These are phyloP conservation scores for Amazona vittata DNA, from an alignment of 2,113 vertebrate genomes.

Conservation along the genomic window DNA sequence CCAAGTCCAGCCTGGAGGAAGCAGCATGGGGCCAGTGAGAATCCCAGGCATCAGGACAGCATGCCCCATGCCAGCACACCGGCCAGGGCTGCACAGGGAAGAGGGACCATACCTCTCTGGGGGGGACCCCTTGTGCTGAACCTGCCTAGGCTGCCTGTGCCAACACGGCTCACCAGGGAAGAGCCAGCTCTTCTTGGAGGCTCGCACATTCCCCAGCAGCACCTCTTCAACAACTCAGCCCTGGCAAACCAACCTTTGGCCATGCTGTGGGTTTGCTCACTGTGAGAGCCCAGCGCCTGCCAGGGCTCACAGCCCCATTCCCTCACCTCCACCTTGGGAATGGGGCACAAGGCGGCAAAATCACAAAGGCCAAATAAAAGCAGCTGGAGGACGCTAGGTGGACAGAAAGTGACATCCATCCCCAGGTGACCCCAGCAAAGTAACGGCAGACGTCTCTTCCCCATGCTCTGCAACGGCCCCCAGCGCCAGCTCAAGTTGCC, in stretches of 20 bases:
- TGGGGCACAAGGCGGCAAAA: rapidly evolving
- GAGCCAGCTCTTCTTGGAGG: not conserved
- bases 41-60: not conserved
- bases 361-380: not conserved
- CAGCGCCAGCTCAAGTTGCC: not conserved
- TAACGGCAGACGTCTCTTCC: not conserved
- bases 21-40: not conserved
- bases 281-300: rapidly evolving
- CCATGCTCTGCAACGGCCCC: not conserved
- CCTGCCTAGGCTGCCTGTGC: not conserved
- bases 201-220: not conserved
- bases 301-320: rapidly evolving
- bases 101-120: not conserved
- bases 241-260: not conserved
- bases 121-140: not conserved
- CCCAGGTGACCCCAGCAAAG: not conserved
- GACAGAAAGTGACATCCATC: not conserved
- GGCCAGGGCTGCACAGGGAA: rapidly evolving
- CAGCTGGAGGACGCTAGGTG: not conserved
- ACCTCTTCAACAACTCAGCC: not conserved
- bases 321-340: not conserved
- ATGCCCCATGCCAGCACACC: rapidly evolving
- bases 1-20: not conserved
- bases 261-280: not conserved
- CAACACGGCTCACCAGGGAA: not conserved